These are phyloP conservation scores for Helobdella robusta DNA, from an alignment of 2,888 invertebrate species.

Conservation along the genomic window DNA sequence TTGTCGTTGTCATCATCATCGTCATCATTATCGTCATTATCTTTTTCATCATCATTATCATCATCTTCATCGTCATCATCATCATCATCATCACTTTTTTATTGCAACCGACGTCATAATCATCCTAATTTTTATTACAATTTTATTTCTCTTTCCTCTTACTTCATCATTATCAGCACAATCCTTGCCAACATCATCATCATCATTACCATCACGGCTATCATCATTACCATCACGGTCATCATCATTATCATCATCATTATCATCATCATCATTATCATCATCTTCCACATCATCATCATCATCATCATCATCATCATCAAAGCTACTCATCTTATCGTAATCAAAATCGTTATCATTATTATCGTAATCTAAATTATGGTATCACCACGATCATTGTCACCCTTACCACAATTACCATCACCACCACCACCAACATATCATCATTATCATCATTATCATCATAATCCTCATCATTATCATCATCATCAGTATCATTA, in stretches of 20 bases:
- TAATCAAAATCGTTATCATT: too few species aligned
- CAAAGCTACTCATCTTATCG: too few species aligned
- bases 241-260: constrained; percentile 12
- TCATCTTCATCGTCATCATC: constrained; percentile 24
- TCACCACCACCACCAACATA: too few species aligned
- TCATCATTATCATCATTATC: too few species aligned
- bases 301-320: too few species aligned
- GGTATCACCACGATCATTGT: too few species aligned
- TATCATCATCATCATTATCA: background rate
- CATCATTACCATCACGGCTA: constrained; percentile 18
- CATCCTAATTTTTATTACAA: background rate
- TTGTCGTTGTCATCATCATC: background rate
- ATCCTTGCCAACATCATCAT: constrained; percentile 17
- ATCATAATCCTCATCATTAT: too few species aligned
- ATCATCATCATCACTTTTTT: constrained; percentile 23
- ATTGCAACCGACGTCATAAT: background rate
- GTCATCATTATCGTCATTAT: background rate
- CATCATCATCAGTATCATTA: too few species aligned
- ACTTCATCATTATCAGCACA: background rate
- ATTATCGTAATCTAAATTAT: too few species aligned
- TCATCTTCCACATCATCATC: background rate
- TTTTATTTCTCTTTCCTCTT: too few species aligned
- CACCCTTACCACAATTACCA: too few species aligned
- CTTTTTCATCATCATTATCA: constrained; percentile 19
- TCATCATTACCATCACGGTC: constrained; percentile 16